Base-by-base conservation (phyloP, 2,888 invertebrate genomes). In the Eumerus sabulonum region DNA sequence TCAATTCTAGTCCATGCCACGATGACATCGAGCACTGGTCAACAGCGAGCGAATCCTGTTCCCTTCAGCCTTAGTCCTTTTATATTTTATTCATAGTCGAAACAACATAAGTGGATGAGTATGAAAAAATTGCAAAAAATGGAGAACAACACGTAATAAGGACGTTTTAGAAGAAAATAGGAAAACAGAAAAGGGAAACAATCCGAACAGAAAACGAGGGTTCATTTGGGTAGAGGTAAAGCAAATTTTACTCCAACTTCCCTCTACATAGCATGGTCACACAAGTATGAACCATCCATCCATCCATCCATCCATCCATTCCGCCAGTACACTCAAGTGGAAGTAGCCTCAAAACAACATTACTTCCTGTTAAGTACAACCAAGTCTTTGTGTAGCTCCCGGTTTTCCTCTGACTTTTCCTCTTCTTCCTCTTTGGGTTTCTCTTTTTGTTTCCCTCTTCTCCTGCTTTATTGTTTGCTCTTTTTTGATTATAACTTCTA, bases 81-180 rank as follows among this genome's bases (percentile, higher is more conserved):
- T 64, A 76, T 76, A 66, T 72, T 62, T 76, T 76, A 76, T 76
- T 76, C 50, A 76, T 76, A 38, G 38, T 40, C 14, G 36, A 57
- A 50, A 40, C 40, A 40, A 19, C 48, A 64, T 59, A 70, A 59
- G 57, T 59, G 63, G 63, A 76, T 40, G 50, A 1, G 27, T 7
- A 27, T 27, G 7, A 27, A 27, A 27, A 27, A 27, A 40, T 40
- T 3, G 19, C 17, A 19, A 14, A 45, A 44, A n/a, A n/a, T n/a
- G n/a, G n/a, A n/a, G n/a, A n/a, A n/a, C n/a, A n/a, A n/a, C n/a
- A n/a, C n/a, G n/a, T n/a, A n/a, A n/a, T n/a, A n/a, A 67, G 42
- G 35, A 42, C n/a, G 40, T 40, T 5, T 9, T n/a, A 40, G 36
- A 35, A 27, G 35, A 35, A 27, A 27, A 44, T 38, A 36, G 11